Percentiles rank a stretch among this genome's conserved stretches.
Evolutionary conservation across 1,140 invertebrate species (phyloP).

Genomic region (Drosophila auraria): DNA sequence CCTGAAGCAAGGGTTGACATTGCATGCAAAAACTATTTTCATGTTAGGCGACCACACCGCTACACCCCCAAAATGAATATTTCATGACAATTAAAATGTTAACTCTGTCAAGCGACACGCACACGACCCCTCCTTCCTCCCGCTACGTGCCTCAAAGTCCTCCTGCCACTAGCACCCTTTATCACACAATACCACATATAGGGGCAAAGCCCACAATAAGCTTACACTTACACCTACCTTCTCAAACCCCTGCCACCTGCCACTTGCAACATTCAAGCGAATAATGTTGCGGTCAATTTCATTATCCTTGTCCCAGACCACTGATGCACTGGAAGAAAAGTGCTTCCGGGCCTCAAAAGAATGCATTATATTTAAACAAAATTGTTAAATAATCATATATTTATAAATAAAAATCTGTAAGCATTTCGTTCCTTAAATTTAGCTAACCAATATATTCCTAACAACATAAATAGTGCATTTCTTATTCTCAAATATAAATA

Average conservation of each 20-base stretch:
- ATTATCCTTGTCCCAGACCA: conserved; percentile 37
- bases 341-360: no score
- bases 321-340: neutral
- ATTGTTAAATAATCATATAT: no score
- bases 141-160: neutral
- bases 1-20: conserved; percentile 16
- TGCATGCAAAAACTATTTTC: conserved; percentile 69
- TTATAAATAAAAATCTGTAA: no score
- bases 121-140: neutral
- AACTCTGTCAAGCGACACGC: conserved; percentile 73
- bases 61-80: conserved; percentile 63
- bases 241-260: conserved; percentile 5
- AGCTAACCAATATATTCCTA: neutral
- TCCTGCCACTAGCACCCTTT: neutral
- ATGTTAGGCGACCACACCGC: conserved; percentile 42
- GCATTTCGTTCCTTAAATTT: neutral
- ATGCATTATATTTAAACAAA: no score
- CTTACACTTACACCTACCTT: conserved; percentile 42
- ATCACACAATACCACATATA: conserved; percentile 2
- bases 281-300: conserved; percentile 81
- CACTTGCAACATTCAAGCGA: conserved; percentile 63
- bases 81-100: conserved; percentile 82
- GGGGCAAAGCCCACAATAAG: conserved; percentile 21
- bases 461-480: no score
- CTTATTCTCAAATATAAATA: neutral